These are phyloP conservation scores for Microcebus jonahi DNA, from an alignment of 2,113 vertebrate genomes.

Conservation along the genomic window DNA sequence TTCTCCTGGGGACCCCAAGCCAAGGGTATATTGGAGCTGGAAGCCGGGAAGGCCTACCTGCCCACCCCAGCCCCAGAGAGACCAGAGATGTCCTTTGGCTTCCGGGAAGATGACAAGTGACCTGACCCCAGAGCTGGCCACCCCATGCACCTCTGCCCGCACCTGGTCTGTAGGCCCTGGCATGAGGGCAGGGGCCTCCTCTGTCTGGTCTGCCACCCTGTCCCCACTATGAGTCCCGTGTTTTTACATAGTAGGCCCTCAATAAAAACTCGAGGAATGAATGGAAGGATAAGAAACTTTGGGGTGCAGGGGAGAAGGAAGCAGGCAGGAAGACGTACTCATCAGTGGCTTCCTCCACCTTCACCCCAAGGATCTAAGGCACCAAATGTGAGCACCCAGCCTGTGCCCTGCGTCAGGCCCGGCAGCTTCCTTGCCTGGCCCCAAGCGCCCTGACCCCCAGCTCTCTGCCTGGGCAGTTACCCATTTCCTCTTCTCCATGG, in stretches of 20 bases:
- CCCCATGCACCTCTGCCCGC: neutral
- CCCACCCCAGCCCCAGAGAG: neutral
- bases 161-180: neutral
- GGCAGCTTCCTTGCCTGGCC: neutral
- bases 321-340: neutral
- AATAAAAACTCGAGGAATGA: neutral
- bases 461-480: neutral
- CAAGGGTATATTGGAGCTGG: neutral
- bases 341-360: neutral
- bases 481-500: neutral
- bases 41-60: neutral
- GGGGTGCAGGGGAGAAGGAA: neutral
- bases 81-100: neutral
- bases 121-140: neutral
- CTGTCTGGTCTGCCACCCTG: neutral
- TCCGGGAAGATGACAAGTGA: neutral
- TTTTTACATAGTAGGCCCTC: neutral
- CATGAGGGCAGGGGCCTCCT: neutral
- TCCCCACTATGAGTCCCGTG: neutral
- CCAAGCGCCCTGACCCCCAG: too few relatives aligned
- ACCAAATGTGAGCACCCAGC: neutral
- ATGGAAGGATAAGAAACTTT: neutral
- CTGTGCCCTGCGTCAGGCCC: neutral
- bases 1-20: neutral
- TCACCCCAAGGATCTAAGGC: neutral